phyloP scores from a whole-genome alignment of 2,888 invertebrate species.

The Steinernema hermaphroditum region DNA sequence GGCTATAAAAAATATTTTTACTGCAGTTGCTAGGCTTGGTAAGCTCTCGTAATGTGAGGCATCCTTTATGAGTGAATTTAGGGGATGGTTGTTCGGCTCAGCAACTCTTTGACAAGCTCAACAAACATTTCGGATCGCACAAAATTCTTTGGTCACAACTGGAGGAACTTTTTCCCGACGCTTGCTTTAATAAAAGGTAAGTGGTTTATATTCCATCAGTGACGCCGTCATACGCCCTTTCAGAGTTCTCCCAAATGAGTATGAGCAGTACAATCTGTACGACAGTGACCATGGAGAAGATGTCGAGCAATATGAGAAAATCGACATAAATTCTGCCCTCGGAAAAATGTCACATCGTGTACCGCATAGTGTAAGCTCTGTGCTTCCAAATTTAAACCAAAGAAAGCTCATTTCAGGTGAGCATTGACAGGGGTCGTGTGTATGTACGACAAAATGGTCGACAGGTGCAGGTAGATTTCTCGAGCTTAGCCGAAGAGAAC shows the following conservation, averaged over 20 bases:
- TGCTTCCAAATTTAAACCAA: too few relatives aligned
- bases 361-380: background rate
- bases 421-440: slow-evolving; percentile 6
- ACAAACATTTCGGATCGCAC: slow-evolving; percentile 21
- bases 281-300: slow-evolving; percentile 15
- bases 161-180: slow-evolving; percentile 14
- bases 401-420: too few relatives aligned
- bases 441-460: background rate
- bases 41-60: too few relatives aligned
- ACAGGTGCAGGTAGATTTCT: slow-evolving; percentile 6
- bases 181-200: background rate
- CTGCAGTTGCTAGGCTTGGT: background rate
- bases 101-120: slow-evolving; percentile 2
- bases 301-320: slow-evolving; percentile 3
- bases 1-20: slow-evolving; percentile 17
- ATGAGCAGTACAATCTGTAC: slow-evolving; percentile 17
- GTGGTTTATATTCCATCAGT: background rate
- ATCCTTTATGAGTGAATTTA: background rate
- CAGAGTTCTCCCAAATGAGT: slow-evolving; percentile 2
- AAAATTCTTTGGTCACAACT: slow-evolving; percentile 16
- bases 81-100: background rate
- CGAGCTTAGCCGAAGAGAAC: background rate
- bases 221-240: background rate
- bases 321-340: background rate
- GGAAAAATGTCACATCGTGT: background rate